These are phyloP conservation scores for Drosophila birchii DNA, from an alignment of 2,888 invertebrate species.

Conservation along the genomic window DNA sequence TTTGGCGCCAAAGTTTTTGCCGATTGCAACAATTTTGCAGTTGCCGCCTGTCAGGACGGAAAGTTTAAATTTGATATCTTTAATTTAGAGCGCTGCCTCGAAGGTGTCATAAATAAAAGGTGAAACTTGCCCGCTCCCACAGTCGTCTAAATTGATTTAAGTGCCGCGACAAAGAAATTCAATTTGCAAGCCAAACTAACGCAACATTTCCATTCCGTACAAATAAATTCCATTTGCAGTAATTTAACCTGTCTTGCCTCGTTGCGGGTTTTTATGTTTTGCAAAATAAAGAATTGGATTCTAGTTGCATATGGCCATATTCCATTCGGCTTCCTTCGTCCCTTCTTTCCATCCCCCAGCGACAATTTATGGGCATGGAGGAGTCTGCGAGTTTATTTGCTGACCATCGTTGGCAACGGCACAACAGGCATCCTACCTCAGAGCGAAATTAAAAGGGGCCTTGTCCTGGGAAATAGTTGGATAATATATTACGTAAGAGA, in stretches of 20 bases:
- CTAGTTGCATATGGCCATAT: slow-evolving; percentile 68
- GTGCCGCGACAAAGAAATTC: slow-evolving; percentile 54
- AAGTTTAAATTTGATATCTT: slow-evolving; percentile 64
- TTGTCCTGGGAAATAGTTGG: slow-evolving; percentile 26
- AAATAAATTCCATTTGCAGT: slow-evolving; percentile 66
- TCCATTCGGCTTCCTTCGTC: neutral
- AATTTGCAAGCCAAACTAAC: slow-evolving; percentile 50
- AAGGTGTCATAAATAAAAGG: slow-evolving; percentile 54
- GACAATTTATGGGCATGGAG: slow-evolving; percentile 60
- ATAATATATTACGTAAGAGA: slow-evolving; percentile 30
- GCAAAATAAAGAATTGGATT: slow-evolving; percentile 77
- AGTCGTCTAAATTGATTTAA: slow-evolving; percentile 57
- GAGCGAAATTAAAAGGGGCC: slow-evolving; percentile 21
- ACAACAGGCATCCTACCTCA: slow-evolving; percentile 9
- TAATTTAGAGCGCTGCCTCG: slow-evolving; percentile 48
- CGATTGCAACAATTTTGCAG: slow-evolving; percentile 53
- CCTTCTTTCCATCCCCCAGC: slow-evolving; percentile 4
- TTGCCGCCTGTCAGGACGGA: slow-evolving; percentile 22
- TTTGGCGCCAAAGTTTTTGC: slow-evolving; percentile 71
- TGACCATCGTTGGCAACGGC: slow-evolving; percentile 19
- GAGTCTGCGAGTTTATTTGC: slow-evolving; percentile 35
- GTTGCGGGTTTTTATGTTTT: slow-evolving; percentile 57
- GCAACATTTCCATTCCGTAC: slow-evolving; percentile 29
- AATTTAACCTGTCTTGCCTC: slow-evolving; percentile 48
- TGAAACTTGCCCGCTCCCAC: slow-evolving; percentile 23